A percentile compares a stretch with the other conserved stretches of the same genome.
These are phyloP conservation scores for Sarotherodon lohbergeri DNA, from an alignment of 2,113 vertebrate species.

Conservation along the genomic window DNA sequence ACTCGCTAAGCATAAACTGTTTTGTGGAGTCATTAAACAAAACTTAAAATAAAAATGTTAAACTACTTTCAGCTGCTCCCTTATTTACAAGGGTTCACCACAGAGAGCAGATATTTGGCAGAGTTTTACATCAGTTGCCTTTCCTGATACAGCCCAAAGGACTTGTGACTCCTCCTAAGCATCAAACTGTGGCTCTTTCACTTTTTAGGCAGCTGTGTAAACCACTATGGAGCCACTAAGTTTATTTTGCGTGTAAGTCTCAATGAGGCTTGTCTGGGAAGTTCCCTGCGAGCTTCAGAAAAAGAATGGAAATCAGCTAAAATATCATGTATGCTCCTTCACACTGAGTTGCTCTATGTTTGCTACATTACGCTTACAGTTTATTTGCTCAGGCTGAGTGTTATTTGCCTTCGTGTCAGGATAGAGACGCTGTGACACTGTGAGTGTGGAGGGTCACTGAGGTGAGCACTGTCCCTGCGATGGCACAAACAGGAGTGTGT, in stretches of 20 bases:
- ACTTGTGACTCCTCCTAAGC: background rate
- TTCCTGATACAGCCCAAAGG: background rate
- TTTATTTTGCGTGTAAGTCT: background rate
- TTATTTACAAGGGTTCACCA: background rate
- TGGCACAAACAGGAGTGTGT: background rate
- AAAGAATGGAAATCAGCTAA: background rate
- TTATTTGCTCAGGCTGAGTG: background rate
- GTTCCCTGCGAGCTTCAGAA: background rate
- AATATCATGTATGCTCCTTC: background rate
- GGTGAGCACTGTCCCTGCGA: background rate
- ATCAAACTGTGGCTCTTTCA: background rate
- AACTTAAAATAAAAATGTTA: background rate
- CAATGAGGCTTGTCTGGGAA: background rate
- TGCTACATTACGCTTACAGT: background rate
- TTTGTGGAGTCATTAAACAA: background rate
- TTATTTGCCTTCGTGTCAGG: background rate
- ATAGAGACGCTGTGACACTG: background rate
- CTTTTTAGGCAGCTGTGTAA: background rate
- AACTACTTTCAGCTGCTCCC: background rate
- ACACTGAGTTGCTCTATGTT: background rate
- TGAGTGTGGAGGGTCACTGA: background rate
- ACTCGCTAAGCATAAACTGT: background rate
- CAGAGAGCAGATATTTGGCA: background rate
- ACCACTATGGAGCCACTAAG: background rate
- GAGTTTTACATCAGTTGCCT: background rate